Percentiles rank a stretch among this genome's conserved stretches.
Evolutionary conservation across 2,113 vertebrate genomes (phyloP).

Genomic region (Nothobranchius furzeri): DNA sequence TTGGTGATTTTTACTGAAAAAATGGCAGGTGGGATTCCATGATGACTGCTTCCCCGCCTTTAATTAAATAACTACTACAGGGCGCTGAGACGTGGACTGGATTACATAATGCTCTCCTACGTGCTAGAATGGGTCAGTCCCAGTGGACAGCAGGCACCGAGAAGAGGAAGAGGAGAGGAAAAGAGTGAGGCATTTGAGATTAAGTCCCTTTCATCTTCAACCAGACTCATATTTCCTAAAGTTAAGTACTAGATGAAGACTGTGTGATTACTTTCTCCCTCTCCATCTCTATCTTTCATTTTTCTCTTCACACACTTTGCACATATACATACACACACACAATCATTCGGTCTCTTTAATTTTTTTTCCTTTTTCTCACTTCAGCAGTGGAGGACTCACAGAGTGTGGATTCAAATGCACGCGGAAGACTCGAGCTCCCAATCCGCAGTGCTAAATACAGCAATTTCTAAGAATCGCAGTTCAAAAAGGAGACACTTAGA

Average conservation of each 20-base stretch:
- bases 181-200: slow-evolving; percentile 67
- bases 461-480: slow-evolving; percentile 80
- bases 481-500: slow-evolving; percentile 74
- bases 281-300: slow-evolving; percentile 41
- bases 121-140: slow-evolving; percentile 70
- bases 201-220: slow-evolving; percentile 82
- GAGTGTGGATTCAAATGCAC: slow-evolving; percentile 76
- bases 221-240: slow-evolving; percentile 77
- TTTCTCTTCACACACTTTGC: slow-evolving; percentile 43
- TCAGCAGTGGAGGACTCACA: slow-evolving; percentile 65
- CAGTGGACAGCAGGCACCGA: slow-evolving; percentile 62
- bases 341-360: slow-evolving; percentile 37
- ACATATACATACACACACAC: slow-evolving; percentile 18
- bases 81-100: slow-evolving; percentile 64
- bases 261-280: slow-evolving; percentile 62
- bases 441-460: slow-evolving; percentile 76
- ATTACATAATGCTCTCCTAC: slow-evolving; percentile 77
- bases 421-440: slow-evolving; percentile 70
- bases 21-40: slow-evolving; percentile 58
- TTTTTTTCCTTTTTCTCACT: slow-evolving; percentile 23
- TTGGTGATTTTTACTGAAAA: slow-evolving; percentile 41
- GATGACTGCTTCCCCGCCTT: slow-evolving; percentile 49
- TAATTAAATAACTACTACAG: slow-evolving; percentile 76
- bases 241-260: slow-evolving; percentile 75
- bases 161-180: slow-evolving; percentile 56